These are phyloP conservation scores for Phymanthus crucifer DNA, from an alignment of 92 coral and sea anemone species.

Conservation along the genomic window DNA sequence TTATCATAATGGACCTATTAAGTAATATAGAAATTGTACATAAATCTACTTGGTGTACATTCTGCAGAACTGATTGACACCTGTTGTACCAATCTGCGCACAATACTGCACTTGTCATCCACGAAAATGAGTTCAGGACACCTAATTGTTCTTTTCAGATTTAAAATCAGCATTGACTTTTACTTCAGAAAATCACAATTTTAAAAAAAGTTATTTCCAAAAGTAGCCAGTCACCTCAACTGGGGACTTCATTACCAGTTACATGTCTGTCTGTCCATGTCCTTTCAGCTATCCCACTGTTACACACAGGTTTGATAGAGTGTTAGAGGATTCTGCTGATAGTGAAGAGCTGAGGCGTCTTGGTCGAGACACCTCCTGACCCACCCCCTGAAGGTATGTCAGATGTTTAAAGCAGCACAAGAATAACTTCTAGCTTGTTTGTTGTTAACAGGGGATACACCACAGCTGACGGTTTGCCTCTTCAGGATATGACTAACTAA, in stretches of 20 bases:
- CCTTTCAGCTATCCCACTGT: constrained; percentile 9
- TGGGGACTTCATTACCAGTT: neutral
- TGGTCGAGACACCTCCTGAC: neutral
- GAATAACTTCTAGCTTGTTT: constrained; percentile 31
- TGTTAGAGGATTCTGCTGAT: constrained; percentile 13
- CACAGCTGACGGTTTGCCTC: constrained; percentile 63
- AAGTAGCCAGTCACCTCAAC: too few species aligned
- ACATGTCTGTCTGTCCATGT: constrained; percentile 5
- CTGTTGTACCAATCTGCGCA: too few species aligned
- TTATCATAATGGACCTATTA: too few species aligned
- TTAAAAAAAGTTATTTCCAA: too few species aligned
- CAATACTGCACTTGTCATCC: too few species aligned
- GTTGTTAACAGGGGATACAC: constrained; percentile 62
- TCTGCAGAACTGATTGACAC: too few species aligned
- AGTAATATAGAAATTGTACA: too few species aligned
- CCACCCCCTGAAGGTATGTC: constrained; percentile 16
- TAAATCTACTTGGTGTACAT: too few species aligned
- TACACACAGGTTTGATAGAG: constrained; percentile 26
- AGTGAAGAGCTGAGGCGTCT: constrained; percentile 33
- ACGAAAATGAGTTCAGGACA: too few species aligned
- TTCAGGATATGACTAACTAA: constrained; percentile 68
- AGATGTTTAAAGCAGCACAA: constrained; percentile 4
- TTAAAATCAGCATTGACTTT: too few species aligned
- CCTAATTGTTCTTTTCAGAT: too few species aligned
- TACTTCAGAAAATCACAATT: too few species aligned